Base-by-base conservation (phyloP, 2,797 vertebrate species). In the Malacoraja senta region DNA sequence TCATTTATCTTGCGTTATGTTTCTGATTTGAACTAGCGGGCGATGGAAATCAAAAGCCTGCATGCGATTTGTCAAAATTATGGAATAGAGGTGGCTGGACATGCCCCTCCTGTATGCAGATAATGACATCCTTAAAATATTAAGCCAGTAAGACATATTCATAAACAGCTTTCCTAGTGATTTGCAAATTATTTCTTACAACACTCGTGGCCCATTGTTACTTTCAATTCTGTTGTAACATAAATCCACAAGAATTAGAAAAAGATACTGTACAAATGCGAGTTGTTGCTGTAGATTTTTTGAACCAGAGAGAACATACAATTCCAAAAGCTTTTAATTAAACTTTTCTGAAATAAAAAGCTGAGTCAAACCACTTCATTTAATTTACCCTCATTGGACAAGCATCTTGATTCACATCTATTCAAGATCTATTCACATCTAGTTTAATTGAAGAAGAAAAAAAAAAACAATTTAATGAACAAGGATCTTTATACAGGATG, bases 371-470 rank as follows among this genome's bases (percentile, higher is more conserved):
- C 26, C 3, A 86, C 44, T 19, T 3, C 9, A 13, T 76, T n/a
- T 29, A 9, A 76, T 15, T 58, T 17, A 53, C 13, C 0, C 71
- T 53, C 12, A 29, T 32, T 58, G n/a, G 71, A 92, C 26, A 76
- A 44, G 38, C 53, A 74, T 44, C 21, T 38, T 24, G 68, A 93
- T 93, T 32, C 84, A 93, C 91, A 93, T 61, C 91, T 94, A 93
- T 53, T 3, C 44, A 53, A 53, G 44, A 6, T 53, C 10, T 44
- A 93, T 93, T 32, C 84, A 93, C 90, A 93, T 71, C 93, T 94
- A 93, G 94, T 94, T 94, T 93, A 32, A 84, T 93, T 93, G 4
- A 88, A 77, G 38, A 35, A 93, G 94, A 94, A 95, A 94, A 94
- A 93, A 74, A 65, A 72, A 1, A 21, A 93, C 90, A 93, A 78